Evolutionary conservation across 2,888 invertebrate genomes (phyloP).

Genomic region (Mesodorylaimus sp.): DNA sequence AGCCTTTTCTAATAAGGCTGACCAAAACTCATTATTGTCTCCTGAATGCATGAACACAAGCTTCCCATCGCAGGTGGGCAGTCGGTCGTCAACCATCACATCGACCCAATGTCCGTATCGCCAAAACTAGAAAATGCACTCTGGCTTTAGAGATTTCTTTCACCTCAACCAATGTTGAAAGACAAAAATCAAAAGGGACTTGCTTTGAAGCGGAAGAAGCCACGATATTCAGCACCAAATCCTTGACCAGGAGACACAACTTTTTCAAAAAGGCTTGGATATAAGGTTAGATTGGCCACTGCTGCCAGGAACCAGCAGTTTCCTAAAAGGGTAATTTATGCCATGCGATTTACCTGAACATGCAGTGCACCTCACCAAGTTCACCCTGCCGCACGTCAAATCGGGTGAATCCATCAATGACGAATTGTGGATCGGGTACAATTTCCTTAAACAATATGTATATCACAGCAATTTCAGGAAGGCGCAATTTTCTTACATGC

Average conservation of each 20-base stretch:
- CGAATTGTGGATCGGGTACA: neutral
- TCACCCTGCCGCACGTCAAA: neutral
- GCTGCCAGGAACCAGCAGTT: constrained; percentile 4
- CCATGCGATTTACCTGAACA: no score
- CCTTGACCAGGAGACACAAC: constrained; percentile 1
- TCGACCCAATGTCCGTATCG: constrained; percentile 1
- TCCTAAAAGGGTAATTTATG: no score
- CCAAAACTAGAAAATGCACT: constrained; percentile 5
- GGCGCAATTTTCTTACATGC: no score
- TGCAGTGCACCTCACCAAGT: no score
- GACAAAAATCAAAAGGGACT: no score
- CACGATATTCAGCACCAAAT: neutral
- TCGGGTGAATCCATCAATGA: neutral
- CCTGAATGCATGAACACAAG: neutral
- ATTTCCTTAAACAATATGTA: no score
- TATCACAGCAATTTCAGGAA: no score
- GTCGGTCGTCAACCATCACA: constrained; percentile 1
- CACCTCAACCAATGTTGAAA: no score
- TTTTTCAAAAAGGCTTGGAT: neutral
- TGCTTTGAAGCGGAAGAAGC: neutral
- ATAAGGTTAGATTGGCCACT: neutral
- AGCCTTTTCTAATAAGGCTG: constrained; percentile 1
- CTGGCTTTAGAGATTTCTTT: no score
- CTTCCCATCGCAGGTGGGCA: constrained; percentile 1
- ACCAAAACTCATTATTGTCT: constrained; percentile 1